These are phyloP conservation scores for Oenanthe oenanthe DNA, from an alignment of 2,113 vertebrate species.

Conservation along the genomic window DNA sequence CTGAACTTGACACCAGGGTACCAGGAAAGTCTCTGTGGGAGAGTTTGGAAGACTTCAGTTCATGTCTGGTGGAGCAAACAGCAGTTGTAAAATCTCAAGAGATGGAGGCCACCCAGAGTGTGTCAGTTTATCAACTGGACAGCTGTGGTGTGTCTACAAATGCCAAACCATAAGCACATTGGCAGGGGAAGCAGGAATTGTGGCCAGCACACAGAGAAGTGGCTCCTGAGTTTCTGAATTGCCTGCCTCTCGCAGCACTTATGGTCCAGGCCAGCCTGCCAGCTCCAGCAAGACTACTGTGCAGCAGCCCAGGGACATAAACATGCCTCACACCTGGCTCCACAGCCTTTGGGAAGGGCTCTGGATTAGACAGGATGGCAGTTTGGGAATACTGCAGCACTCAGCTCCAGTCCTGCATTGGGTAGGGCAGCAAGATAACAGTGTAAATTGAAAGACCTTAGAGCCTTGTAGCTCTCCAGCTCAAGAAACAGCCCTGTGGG, in stretches of 20 bases:
- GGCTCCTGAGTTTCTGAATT: conserved; percentile 66
- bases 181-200: conserved; percentile 54
- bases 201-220: conserved; percentile 66
- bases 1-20: conserved; percentile 42
- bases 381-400: neutral
- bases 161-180: conserved; percentile 73
- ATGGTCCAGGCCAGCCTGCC: neutral
- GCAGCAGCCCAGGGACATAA: conserved; percentile 19
- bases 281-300: neutral
- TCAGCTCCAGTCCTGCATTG: neutral
- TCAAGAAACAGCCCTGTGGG: neutral
- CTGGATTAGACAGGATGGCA: neutral
- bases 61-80: conserved; percentile 45
- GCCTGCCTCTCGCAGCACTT: conserved; percentile 49
- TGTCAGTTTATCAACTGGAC: conserved; percentile 73
- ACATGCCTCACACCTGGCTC: neutral
- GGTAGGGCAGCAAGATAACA: neutral
- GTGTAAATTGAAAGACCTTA: neutral
- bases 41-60: conserved; percentile 60
- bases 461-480: neutral
- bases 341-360: neutral
- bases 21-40: conserved; percentile 58
- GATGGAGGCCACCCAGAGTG: conserved; percentile 69
- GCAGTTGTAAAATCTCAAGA: conserved; percentile 73
- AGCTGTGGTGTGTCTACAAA: conserved; percentile 65